phyloP scores from a whole-genome alignment of 2,113 vertebrate genomes.

The Thalassarche chlororhynchos region DNA sequence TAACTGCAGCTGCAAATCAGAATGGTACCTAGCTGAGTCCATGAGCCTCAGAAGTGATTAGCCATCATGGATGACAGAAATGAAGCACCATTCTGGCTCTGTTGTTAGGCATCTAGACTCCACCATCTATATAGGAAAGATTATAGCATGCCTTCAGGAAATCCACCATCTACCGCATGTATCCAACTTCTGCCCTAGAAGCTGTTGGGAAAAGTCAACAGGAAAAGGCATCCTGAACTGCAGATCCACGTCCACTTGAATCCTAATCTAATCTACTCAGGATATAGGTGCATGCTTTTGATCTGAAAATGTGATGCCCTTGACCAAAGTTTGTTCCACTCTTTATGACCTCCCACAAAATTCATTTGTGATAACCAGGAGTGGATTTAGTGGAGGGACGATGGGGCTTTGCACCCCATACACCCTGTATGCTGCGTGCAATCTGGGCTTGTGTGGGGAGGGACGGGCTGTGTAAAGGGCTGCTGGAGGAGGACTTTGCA shows the following conservation, averaged over 20 bases:
- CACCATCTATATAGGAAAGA: not conserved
- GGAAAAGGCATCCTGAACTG: not conserved
- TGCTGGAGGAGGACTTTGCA: rapidly evolving
- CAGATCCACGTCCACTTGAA: not conserved
- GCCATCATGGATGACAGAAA: not conserved
- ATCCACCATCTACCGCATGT: rapidly evolving
- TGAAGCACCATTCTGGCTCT: not conserved
- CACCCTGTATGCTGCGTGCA: rapidly evolving
- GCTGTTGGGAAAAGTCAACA: not conserved
- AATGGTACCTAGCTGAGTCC: not conserved
- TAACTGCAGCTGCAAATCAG: not conserved
- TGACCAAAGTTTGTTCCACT: not conserved
- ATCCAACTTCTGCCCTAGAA: not conserved
- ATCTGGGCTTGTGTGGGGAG: rapidly evolving
- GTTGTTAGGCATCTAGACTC: not conserved
- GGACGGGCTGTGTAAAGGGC: not conserved
- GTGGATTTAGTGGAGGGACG: not conserved
- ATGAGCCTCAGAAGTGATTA: not conserved
- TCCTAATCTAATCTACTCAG: not conserved
- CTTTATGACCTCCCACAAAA: not conserved
- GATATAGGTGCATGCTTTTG: not conserved
- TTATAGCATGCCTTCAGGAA: not conserved
- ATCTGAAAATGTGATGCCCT: not conserved
- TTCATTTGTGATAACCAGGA: not conserved
- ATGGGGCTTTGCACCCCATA: not conserved